Base-by-base conservation (phyloP, 2,797 vertebrate genomes). In the Hydrophis major region DNA sequence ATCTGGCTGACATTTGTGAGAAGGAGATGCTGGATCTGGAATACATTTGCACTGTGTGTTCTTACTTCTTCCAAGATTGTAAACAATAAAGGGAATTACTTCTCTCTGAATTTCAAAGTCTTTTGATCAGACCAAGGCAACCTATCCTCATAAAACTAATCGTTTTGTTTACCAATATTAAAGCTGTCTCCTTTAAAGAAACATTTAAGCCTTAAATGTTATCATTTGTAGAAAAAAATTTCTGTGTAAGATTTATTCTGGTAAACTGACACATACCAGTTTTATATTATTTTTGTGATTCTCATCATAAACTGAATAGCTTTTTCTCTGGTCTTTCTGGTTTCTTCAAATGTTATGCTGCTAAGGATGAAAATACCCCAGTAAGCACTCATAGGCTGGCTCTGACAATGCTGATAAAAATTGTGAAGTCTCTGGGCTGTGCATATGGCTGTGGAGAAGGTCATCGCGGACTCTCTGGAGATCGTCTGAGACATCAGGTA, bases 321-420 rank as follows among this genome's bases (percentile, higher is more conserved):
- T 94, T 94, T 11, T 4, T 22, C 63, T 56, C 61, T 89, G 28
- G 18, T 89, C 27, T 91, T 89, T 61, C 13, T n/a, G 53, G 18
- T 63, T 89, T 63, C 60, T 13, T 22, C n/a, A 50, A 93, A 59
- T 87, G 94, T 32, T 94, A 66, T 93, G 47, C 27, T 55, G 50
- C 86, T 97, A 96, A 99, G 96, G 99, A 99, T 93, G 98, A 98
- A 95, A 97, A 94, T 78, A 97, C 97, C 0, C 97, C 98, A 47
- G 94, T 99, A 83, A 99, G 98, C 97, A 97, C 98, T 56, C 99
- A 99, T 97, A 98, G 98, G 93, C 97, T 99, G 95, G 99, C 99
- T 90, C 98, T 99, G 91, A 99, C 98, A 95, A 99, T 99, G 99
- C 98, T 99, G n/a, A 99, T 99, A 94, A 99, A 99, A 98, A 99